Evolutionary conservation across 2,888 invertebrate species (phyloP).

Genomic region (Conus canariensis): DNA sequence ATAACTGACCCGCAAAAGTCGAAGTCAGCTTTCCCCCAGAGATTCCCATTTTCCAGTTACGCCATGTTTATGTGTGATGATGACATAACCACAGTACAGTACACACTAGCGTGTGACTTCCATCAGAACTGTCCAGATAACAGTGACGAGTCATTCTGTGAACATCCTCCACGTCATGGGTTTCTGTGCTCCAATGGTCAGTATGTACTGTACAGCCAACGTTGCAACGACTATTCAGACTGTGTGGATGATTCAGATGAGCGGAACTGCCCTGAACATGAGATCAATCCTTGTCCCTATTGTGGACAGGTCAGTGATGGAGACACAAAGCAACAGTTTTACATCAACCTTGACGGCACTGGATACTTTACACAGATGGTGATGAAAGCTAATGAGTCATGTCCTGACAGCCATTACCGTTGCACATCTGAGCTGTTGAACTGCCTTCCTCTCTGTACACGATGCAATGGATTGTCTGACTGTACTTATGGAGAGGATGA

Average conservation of each 20-base stretch:
- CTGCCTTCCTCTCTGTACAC: neutral
- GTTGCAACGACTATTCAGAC: neutral
- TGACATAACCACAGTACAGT: neutral
- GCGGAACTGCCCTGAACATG: neutral
- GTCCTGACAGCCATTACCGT: constrained; percentile 4
- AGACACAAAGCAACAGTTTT: neutral
- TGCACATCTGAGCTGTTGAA: neutral
- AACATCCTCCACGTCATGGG: neutral
- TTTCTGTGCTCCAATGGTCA: constrained; percentile 18
- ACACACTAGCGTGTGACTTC: constrained; percentile 1
- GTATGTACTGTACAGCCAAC: neutral
- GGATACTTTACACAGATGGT: neutral
- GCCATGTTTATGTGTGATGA: neutral
- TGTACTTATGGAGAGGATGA: neutral
- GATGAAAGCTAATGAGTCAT: neutral
- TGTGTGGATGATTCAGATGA: constrained; percentile 11
- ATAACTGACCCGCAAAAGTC: neutral
- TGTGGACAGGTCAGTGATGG: neutral
- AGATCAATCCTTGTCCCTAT: neutral
- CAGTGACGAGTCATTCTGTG: neutral
- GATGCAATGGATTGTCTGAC: neutral
- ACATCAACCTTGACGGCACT: neutral
- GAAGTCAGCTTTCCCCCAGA: too few species aligned
- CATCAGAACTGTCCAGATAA: neutral
- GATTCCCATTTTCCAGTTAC: neutral